Percentiles rank a stretch among this genome's conserved stretches.
Conservation (phyloP, 2,113 vertebrate species). For the Prinia subflava region DNA sequence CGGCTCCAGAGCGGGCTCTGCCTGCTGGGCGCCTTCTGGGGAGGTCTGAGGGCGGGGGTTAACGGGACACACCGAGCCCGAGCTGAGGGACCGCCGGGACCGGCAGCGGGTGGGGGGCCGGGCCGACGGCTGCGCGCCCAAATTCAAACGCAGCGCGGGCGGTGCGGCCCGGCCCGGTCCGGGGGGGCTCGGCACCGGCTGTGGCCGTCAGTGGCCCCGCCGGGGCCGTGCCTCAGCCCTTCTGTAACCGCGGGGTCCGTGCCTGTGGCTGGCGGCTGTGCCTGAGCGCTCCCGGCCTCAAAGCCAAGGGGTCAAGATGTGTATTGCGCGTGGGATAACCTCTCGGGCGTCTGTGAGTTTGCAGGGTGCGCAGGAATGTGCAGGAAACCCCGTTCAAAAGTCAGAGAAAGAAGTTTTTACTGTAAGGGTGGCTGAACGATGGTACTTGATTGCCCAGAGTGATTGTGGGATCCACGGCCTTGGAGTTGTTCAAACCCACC, state of each 20-base stretch:
- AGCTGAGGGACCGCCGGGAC: not conserved
- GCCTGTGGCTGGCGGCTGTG: not conserved
- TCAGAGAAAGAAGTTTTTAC: rapidly evolving
- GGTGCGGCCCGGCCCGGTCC: not conserved
- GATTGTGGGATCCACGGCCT: too few relatives aligned
- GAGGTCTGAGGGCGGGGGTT: not conserved
- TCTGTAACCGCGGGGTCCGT: not conserved
- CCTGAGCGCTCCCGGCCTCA: rapidly evolving
- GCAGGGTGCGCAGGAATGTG: rapidly evolving
- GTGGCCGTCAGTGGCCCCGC: not conserved
- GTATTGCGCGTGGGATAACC: rapidly evolving
- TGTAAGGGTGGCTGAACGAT: rapidly evolving
- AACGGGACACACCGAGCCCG: not conserved
- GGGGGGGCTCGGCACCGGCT: not conserved
- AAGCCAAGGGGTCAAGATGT: not conserved
- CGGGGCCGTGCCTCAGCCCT: not conserved
- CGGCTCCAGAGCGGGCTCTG: not conserved
- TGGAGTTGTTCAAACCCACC: rapidly evolving
- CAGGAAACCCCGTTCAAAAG: rapidly evolving
- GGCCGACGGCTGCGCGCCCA: not conserved
- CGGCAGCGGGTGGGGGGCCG: not conserved
- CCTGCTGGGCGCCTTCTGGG: not conserved
- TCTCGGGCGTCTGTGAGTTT: rapidly evolving
- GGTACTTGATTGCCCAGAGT: rapidly evolving
- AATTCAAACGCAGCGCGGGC: not conserved